Conservation (phyloP, 53 echinoderm and acorn worm genomes). For the Holothuria leucospilota region DNA sequence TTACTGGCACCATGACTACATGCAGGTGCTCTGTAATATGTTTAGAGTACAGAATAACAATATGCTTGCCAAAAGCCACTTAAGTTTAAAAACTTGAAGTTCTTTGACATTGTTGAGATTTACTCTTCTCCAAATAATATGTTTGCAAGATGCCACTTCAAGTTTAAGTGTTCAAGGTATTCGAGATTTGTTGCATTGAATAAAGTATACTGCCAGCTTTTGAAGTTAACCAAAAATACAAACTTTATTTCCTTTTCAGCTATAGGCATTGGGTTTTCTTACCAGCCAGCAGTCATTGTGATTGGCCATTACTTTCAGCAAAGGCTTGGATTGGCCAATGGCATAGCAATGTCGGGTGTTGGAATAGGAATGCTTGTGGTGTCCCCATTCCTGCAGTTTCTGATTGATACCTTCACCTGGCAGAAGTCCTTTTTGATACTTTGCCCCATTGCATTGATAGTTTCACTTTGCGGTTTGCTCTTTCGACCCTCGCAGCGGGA, state of each 20-base stretch:
- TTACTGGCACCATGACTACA: no score
- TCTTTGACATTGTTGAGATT: no score
- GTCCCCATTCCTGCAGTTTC: conserved; percentile 30
- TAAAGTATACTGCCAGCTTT: no score
- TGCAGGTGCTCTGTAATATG: no score
- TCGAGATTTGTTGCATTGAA: no score
- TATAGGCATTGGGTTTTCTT: conserved; percentile 34
- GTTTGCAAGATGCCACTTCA: no score
- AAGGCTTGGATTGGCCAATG: conserved; percentile 44
- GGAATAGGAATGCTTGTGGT: conserved; percentile 43
- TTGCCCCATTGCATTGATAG: background rate
- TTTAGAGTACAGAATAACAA: no score
- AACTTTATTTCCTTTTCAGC: conserved; percentile 3
- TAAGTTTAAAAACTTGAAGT: no score
- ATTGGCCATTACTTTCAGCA: conserved; percentile 38
- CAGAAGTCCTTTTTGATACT: conserved; percentile 15
- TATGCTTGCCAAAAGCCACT: no score
- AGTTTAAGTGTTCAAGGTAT: no score
- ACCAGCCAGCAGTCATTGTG: conserved; percentile 22
- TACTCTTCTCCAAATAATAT: no score
- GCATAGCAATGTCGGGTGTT: conserved; percentile 38
- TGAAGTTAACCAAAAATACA: no score
- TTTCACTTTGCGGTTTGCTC: conserved; percentile 32
- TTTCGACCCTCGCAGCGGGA: conserved; percentile 44
- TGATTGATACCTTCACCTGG: conserved; percentile 39